Base-by-base conservation (phyloP, 2,113 vertebrate species). In the Corvus cornix region DNA sequence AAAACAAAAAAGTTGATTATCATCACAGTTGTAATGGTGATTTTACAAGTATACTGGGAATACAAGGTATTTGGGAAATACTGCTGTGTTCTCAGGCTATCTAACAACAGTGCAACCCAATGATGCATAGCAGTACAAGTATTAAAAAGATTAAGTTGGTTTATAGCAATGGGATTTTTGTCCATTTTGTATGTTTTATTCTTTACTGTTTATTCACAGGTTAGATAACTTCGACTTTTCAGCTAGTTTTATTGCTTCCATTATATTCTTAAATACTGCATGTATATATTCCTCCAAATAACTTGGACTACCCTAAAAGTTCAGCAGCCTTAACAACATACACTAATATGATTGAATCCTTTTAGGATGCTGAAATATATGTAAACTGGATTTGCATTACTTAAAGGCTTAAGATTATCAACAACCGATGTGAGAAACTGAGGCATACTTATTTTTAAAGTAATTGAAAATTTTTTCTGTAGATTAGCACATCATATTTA, bases 1-100 rank as follows among this genome's bases (percentile, higher is more conserved):
- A 6, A 51, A 52, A 35, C 3, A 11, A 48, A 28, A 16, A 35
- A 35, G 10, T 10, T 6, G 0, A 0, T 48, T 66, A 27, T 7
- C 8, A 35, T 52, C 21, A 58, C 9, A 66, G 8, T 1, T 31
- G 5, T 18, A 48, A 60, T 33, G 6, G 2, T 69, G 31, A 48
- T 55, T 55, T 48, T 24, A 27, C 3, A 80, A n/a, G 6, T 37
- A 16, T 2, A 11, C 3, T 56, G 13, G 15, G 1, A 89, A 58
- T 60, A 44, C 0, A 39, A 64, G 11, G 6, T 56, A 10, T 43
- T 30, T 33, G 3, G 18, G 22, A 77, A 84, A 75, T 0, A 1
- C 2, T 28, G 4, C 12, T 10, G 11, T n/a, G 23, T 8, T 92
- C 7, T 63, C 11, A 56, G 8, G 9, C 11, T 82, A 19, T 23